phyloP scores from a whole-genome alignment of 2,797 vertebrate species.

The Rousettus madagascariensis region DNA sequence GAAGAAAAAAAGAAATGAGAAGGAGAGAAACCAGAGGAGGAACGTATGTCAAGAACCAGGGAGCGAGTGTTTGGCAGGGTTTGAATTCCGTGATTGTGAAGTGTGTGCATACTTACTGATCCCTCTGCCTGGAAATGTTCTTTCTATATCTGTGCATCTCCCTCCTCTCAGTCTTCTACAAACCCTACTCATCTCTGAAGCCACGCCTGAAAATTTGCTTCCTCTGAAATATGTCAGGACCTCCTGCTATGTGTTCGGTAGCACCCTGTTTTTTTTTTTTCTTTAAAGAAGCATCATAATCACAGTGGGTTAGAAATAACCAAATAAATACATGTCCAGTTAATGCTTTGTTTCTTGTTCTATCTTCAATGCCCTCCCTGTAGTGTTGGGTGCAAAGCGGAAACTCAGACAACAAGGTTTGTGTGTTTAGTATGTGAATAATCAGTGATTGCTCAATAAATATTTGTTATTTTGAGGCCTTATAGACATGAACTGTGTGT shows the following conservation, averaged over 20 bases:
- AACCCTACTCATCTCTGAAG: not conserved
- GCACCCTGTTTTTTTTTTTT: not conserved
- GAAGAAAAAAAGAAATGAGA: not conserved
- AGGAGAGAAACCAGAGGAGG: not conserved
- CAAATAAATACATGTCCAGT: not conserved
- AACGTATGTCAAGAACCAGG: not conserved
- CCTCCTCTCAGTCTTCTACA: not conserved
- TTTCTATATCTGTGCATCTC: not conserved
- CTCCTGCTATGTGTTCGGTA: not conserved
- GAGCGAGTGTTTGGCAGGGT: not conserved
- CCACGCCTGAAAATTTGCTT: not conserved
- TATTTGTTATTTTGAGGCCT: not conserved
- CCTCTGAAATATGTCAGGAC: not conserved
- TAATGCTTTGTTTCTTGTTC: not conserved
- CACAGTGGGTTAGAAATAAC: not conserved
- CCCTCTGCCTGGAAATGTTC: not conserved
- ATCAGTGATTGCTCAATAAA: not conserved
- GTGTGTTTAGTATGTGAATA: not conserved
- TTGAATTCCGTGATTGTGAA: not conserved
- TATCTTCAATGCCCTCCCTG: not conserved
- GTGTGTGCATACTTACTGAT: not conserved
- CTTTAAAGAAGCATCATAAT: not conserved
- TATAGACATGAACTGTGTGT: not conserved
- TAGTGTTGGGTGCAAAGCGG: not conserved
- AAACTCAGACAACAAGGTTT: not conserved